These are phyloP conservation scores for Pterocles orientalis DNA, from an alignment of 2,113 vertebrate species.

Conservation along the genomic window DNA sequence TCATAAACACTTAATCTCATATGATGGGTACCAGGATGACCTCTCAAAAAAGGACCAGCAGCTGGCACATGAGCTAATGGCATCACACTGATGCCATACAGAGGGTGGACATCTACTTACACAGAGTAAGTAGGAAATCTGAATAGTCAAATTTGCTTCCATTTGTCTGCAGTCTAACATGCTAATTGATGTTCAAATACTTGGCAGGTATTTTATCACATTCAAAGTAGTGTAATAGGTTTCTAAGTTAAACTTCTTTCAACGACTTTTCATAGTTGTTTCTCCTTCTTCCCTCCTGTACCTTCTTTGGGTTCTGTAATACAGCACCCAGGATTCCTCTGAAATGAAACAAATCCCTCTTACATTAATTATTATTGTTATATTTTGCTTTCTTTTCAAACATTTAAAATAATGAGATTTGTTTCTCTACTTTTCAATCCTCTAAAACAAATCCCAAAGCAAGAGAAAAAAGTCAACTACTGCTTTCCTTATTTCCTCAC, in stretches of 20 bases:
- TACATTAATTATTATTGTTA: not conserved
- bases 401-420: not conserved
- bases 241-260: not conserved
- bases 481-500: not conserved
- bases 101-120: not conserved
- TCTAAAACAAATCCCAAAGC: not conserved
- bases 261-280: not conserved
- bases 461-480: not conserved
- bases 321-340: not conserved
- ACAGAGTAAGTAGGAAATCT: not conserved
- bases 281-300: not conserved
- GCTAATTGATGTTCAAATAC: not conserved
- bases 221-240: not conserved
- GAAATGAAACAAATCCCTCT: not conserved
- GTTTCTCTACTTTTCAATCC: not conserved
- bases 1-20: not conserved
- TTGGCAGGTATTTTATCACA: not conserved
- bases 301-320: not conserved
- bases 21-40: not conserved
- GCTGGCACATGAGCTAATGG: not conserved
- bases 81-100: accelerated
- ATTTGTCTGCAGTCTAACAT: not conserved
- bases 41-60: not conserved
- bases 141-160: not conserved
- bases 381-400: not conserved